Evolutionary conservation across 1,140 invertebrate species (phyloP), one percentile per base, ranked within the genome.

Genomic region (Heliothis virescens): DNA sequence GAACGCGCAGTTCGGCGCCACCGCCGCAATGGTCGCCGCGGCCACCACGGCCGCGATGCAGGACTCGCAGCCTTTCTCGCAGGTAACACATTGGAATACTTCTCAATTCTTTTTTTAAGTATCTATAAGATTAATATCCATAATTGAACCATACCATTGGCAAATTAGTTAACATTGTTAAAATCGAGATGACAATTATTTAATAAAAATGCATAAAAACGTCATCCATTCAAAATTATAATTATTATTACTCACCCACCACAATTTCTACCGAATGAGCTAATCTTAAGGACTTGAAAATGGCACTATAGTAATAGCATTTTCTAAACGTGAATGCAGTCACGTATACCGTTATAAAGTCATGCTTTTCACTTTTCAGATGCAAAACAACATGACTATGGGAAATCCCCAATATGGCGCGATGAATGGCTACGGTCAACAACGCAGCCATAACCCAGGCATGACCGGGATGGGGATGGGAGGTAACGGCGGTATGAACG

Each of bases 381-480:
- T 95, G 95, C 95, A 95, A 89, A 95, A 90, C 90, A 95, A 94
- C 87, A 95, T 95, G 94, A 93, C 89, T 84, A 95, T 95, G 95
- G 95, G 95, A 80, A 95, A 95, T 82, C 95, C 95, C 83, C 95
- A 95, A 83, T 95, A 95, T 79, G 90, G 89, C 82, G 92, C 93
- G 83, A 95, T 95, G 93, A 95, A 95, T 81, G 95, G 94, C 86
- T 95, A 95, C 86, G 91, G 90, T 82, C 95, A 95, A 82, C 94
- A 95, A 83, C 92, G 95, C 71, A 94, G 89, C 78, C 95, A 95
- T 87, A 95, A 95, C 74, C 94, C 95, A 86, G 95, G 93, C 65
- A 97, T 97, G 95, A 95, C 94, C 72, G 94, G 95, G 80, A 96
- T 96, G 95, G 94, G 95, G 65, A 96, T 96, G 95, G 95, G 92